These are phyloP conservation scores for Pluvialis apricaria DNA, from an alignment of 2,113 vertebrate genomes.

Conservation along the genomic window DNA sequence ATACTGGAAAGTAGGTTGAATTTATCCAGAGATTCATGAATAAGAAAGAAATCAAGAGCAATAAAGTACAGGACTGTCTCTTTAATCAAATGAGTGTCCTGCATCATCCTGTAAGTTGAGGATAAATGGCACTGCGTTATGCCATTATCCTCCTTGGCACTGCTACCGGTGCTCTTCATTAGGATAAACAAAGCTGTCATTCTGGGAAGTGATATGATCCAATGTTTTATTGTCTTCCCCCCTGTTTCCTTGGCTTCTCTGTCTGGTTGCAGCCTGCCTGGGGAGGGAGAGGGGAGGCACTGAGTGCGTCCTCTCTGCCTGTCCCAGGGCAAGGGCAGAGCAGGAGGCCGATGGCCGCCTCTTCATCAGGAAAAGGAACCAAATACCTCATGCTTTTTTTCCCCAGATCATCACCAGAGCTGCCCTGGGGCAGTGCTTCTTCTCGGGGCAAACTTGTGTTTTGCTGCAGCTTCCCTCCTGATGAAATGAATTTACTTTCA, in stretches of 20 bases:
- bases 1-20: not conserved
- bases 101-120: not conserved
- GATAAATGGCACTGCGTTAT: not conserved
- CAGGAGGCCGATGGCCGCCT: too few relatives aligned
- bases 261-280: too few relatives aligned
- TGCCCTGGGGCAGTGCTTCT: not conserved
- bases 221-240: not conserved
- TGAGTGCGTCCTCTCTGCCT: not conserved
- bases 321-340: not conserved
- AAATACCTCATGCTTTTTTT: not conserved
- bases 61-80: not conserved
- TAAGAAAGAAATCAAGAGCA: not conserved
- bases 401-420: too few relatives aligned
- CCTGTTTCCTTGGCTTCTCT: not conserved
- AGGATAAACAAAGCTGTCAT: not conserved
- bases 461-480: not conserved
- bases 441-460: not conserved
- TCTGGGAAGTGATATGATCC: not conserved
- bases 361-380: not conserved
- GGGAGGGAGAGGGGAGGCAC: too few relatives aligned
- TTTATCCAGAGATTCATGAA: not conserved
- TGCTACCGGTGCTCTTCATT: rapidly evolving
- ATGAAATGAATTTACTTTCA: not conserved
- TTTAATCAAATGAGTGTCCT: not conserved
- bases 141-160: not conserved